phyloP scores from a whole-genome alignment of 2,113 vertebrate species.

The Thalassoma bifasciatum region DNA sequence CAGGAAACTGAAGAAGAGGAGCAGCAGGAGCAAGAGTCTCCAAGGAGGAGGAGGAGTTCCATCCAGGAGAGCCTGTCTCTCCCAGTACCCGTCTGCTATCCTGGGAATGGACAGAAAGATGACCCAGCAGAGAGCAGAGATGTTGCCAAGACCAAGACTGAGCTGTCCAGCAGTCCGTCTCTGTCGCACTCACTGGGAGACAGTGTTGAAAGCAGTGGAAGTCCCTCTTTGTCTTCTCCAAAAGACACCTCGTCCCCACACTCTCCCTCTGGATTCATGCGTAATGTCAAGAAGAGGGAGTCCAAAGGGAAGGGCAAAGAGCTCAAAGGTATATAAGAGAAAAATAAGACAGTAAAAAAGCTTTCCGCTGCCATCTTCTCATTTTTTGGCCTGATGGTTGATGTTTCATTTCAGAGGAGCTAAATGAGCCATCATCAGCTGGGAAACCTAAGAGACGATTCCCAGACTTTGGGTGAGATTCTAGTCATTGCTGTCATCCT shows the following conservation, averaged over 20 bases:
- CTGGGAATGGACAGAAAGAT: constrained; percentile 74
- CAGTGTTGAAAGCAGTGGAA: constrained; percentile 76
- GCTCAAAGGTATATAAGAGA: constrained; percentile 84
- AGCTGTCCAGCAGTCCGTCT: constrained; percentile 84
- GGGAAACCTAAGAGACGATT: constrained; percentile 91
- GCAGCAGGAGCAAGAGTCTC: constrained; percentile 76
- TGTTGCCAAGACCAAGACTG: constrained; percentile 77
- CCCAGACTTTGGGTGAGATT: constrained; percentile 91
- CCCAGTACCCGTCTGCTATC: constrained; percentile 63
- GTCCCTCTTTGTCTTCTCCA: constrained; percentile 73
- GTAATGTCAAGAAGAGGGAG: constrained; percentile 86
- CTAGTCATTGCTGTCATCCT: neutral
- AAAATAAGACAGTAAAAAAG: neutral
- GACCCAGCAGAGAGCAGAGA: constrained; percentile 73
- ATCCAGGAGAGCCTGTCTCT: constrained; percentile 84
- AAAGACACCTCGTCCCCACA: constrained; percentile 78
- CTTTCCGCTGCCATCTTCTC: neutral
- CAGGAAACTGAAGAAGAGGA: constrained; percentile 75
- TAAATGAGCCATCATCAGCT: constrained; percentile 79
- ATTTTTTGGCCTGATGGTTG: neutral
- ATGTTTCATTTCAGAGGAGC: constrained; percentile 82
- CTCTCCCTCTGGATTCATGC: constrained; percentile 83
- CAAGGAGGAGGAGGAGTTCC: constrained; percentile 76
- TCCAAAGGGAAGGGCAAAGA: constrained; percentile 89
- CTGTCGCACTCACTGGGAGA: constrained; percentile 82